Conservation (phyloP, 2,888 invertebrate genomes). For the Heliconius aoede region DNA sequence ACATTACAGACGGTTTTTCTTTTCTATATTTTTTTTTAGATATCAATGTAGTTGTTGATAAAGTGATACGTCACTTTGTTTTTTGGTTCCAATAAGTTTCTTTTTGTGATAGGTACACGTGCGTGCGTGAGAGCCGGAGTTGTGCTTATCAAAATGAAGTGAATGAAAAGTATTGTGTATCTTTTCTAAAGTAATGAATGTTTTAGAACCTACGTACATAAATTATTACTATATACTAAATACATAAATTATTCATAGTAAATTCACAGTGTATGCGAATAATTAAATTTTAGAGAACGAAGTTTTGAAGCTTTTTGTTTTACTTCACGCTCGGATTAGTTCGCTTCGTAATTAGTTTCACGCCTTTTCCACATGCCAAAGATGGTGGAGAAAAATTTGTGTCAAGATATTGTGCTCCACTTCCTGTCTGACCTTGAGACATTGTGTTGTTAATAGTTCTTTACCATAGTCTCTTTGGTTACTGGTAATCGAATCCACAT, state of each 20-base stretch:
- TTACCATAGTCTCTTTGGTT: no score
- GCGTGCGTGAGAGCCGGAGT: no score
- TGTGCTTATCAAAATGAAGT: no score
- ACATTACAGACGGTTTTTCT: not conserved
- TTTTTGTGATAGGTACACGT: no score
- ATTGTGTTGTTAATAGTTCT: no score
- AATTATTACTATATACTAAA: no score
- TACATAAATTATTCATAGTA: not conserved
- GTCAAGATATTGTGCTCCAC: no score
- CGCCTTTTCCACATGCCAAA: no score
- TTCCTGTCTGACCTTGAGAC: no score
- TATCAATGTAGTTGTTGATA: not conserved
- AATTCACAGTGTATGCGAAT: not conserved
- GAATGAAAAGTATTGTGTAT: not conserved
- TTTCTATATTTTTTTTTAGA: not conserved
- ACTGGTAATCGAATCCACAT: no score
- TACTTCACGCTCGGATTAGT: not conserved
- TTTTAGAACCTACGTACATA: not conserved
- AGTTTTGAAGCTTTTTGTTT: not conserved
- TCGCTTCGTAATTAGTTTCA: no score
- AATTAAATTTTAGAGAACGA: not conserved
- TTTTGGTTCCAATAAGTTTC: not conserved
- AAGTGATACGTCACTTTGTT: not conserved
- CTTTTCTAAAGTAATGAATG: not conserved
- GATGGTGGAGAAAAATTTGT: no score